phyloP scores from a whole-genome alignment of 2,113 vertebrate genomes.

The Spilogale gracilis region DNA sequence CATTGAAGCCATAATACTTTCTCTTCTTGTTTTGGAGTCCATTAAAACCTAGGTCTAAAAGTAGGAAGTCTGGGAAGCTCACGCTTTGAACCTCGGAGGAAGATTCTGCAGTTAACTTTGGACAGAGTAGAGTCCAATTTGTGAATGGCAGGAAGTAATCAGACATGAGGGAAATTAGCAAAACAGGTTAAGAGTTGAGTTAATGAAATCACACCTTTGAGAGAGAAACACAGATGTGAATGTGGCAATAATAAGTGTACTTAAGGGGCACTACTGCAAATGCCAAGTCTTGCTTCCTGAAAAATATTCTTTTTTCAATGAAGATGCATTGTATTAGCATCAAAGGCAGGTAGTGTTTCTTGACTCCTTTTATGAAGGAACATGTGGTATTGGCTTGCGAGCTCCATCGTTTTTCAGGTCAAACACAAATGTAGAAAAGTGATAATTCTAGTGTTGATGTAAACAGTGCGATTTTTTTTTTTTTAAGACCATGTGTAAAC shows the following conservation, averaged over 20 bases:
- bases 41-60: slow-evolving; percentile 69
- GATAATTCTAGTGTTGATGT: background rate
- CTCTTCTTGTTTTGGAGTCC: background rate
- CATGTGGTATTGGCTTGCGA: slow-evolving; percentile 22
- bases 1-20: background rate
- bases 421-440: background rate
- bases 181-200: slow-evolving; percentile 70
- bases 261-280: slow-evolving; percentile 51
- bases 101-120: slow-evolving; percentile 75
- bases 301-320: slow-evolving; percentile 37
- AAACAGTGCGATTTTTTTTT: background rate
- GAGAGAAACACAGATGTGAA: background rate
- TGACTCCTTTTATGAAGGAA: slow-evolving; percentile 42
- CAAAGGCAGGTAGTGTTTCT: slow-evolving; percentile 24
- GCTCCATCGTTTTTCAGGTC: slow-evolving; percentile 12
- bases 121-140: slow-evolving; percentile 63
- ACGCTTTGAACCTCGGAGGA: slow-evolving; percentile 57
- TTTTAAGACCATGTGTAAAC: background rate
- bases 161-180: slow-evolving; percentile 31
- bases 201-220: slow-evolving; percentile 68
- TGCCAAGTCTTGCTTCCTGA: background rate
- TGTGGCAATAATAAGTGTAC: background rate
- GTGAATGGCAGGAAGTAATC: slow-evolving; percentile 71
- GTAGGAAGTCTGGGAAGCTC: slow-evolving; percentile 58
- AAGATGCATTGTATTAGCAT: slow-evolving; percentile 35